phyloP scores from a whole-genome alignment of 92 coral and sea anemone genomes.

The Epizoanthus stellaris region DNA sequence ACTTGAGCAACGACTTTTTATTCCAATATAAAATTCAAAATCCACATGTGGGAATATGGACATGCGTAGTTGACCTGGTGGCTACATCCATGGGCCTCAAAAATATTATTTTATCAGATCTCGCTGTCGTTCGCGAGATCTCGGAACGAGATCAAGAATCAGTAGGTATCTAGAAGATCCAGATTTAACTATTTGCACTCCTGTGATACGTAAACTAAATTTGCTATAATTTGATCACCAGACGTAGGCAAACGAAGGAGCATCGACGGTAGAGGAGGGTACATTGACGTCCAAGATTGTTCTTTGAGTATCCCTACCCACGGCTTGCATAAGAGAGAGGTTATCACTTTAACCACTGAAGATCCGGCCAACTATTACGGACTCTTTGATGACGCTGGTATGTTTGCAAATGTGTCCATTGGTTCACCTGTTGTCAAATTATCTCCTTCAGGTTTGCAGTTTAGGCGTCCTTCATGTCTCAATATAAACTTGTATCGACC shows the following conservation, averaged over 20 bases:
- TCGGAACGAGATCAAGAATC: too few species aligned
- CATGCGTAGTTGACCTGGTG: too few species aligned
- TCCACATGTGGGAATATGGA: too few species aligned
- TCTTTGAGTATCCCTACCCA: neutral
- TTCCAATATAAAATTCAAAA: too few species aligned
- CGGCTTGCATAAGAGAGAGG: neutral
- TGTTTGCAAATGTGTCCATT: neutral
- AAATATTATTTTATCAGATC: too few species aligned
- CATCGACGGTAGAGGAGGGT: neutral
- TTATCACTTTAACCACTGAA: neutral
- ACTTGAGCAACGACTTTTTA: too few species aligned
- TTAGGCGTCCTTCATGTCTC: neutral
- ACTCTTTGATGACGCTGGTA: neutral
- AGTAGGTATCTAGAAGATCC: too few species aligned
- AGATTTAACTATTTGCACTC: too few species aligned
- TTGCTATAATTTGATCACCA: too few species aligned
- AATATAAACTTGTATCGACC: neutral
- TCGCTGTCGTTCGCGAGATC: too few species aligned
- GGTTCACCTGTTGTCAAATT: neutral
- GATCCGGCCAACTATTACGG: slow-evolving; percentile 7
- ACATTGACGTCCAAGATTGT: neutral
- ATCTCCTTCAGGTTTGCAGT: slow-evolving; percentile 11
- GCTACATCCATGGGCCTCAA: too few species aligned
- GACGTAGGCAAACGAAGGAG: neutral
- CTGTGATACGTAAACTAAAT: too few species aligned